Evolutionary conservation across 2,888 invertebrate genomes (phyloP).

Genomic region (Osedax fenrisi): DNA sequence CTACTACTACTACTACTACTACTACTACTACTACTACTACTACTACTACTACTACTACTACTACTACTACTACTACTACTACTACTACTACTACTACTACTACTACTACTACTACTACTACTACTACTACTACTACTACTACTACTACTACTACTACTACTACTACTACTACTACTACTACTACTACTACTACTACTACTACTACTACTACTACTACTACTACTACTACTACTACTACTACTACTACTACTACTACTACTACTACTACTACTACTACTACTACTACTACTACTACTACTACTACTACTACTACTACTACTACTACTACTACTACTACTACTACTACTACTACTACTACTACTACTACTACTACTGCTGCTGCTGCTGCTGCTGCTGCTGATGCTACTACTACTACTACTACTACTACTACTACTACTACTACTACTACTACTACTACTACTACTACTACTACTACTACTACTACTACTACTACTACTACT

Average conservation of each 20-base stretch:
- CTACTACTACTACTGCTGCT: constrained; percentile 1
- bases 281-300: background rate
- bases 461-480: constrained; percentile 24
- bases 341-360: background rate
- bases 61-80: constrained; percentile 18
- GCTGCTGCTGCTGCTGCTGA: too few relatives aligned
- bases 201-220: constrained; percentile 21
- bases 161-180: constrained; percentile 20
- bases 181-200: constrained; percentile 21
- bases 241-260: constrained; percentile 7
- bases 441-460: constrained; percentile 21
- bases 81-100: constrained; percentile 14
- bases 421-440: too few relatives aligned
- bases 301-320: background rate
- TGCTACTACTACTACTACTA: too few relatives aligned
- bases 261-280: constrained; percentile 6
- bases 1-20: too few relatives aligned
- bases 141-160: constrained; percentile 23
- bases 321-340: background rate
- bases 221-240: constrained; percentile 16
- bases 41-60: constrained; percentile 12
- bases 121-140: constrained; percentile 20
- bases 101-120: constrained; percentile 14
- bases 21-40: too few relatives aligned
- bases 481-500: constrained; percentile 25